Evolutionary conservation across 1,140 invertebrate genomes (phyloP).

Genomic region (Drosophila pseudoananassae): DNA sequence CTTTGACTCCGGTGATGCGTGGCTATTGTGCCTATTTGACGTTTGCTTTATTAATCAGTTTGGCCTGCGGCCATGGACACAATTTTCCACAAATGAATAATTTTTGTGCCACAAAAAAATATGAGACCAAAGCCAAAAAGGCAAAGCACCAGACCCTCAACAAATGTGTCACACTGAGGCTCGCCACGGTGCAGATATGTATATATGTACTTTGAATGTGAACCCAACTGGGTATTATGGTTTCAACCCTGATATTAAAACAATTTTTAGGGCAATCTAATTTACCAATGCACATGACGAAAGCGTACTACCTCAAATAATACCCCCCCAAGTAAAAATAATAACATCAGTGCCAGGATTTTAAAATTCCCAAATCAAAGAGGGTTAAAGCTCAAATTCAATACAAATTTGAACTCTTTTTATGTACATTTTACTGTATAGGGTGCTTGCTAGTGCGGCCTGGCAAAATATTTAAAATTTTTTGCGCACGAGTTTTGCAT

Average conservation of each 20-base stretch:
- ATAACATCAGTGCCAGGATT: neutral
- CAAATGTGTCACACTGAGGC: slow-evolving; percentile 41
- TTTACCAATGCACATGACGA: neutral
- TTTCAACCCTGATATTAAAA: slow-evolving; percentile 6
- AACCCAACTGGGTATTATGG: neutral
- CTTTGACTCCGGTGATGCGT: slow-evolving; percentile 66
- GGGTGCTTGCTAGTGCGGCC: neutral
- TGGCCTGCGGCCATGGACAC: slow-evolving; percentile 70
- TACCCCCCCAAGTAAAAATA: neutral
- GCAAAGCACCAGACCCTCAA: slow-evolving; percentile 51
- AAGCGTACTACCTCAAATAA: neutral
- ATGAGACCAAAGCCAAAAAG: slow-evolving; percentile 48
- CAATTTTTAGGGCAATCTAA: neutral
- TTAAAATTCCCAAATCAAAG: neutral
- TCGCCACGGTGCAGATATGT: slow-evolving; percentile 20
- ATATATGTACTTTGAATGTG: neutral
- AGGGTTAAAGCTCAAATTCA: neutral
- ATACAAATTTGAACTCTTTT: neutral
- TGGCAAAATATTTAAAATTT: slow-evolving; percentile 8
- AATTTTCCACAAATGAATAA: slow-evolving; percentile 82
- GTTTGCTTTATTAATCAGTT: slow-evolving; percentile 84
- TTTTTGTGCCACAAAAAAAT: slow-evolving; percentile 63
- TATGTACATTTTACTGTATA: neutral
- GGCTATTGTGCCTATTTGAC: slow-evolving; percentile 79
- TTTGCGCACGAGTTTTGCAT: slow-evolving; percentile 47